phyloP scores from a whole-genome alignment of 2,797 vertebrate species.

The Rhinella marina region DNA sequence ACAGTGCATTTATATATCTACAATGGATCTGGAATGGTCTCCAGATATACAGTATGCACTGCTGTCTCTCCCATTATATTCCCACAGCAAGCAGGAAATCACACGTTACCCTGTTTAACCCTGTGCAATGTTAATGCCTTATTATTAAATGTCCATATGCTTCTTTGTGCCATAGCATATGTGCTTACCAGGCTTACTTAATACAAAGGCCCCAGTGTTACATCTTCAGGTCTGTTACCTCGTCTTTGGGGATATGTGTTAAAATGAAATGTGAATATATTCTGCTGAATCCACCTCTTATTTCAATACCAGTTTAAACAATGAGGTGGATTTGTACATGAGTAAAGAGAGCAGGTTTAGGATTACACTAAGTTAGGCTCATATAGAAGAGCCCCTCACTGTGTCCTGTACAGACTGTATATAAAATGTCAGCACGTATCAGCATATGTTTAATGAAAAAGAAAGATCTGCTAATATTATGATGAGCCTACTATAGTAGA shows the following conservation, averaged over 20 bases:
- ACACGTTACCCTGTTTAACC: slow-evolving; percentile 37
- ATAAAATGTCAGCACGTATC: not conserved
- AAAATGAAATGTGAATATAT: slow-evolving; percentile 21
- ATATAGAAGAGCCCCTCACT: not conserved
- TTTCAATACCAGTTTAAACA: slow-evolving; percentile 3
- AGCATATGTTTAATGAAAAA: not conserved
- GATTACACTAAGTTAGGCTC: not conserved
- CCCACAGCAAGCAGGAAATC: slow-evolving; percentile 24
- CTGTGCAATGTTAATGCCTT: slow-evolving; percentile 36
- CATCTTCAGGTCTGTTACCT: slow-evolving; percentile 20
- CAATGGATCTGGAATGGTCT: not conserved
- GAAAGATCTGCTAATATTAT: not conserved
- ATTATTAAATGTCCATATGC: slow-evolving; percentile 49
- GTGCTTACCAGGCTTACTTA: slow-evolving; percentile 37
- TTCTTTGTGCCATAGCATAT: slow-evolving; percentile 39
- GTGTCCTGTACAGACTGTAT: not conserved
- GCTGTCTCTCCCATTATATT: not conserved
- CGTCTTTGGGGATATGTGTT: slow-evolving; percentile 28
- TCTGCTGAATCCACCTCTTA: not conserved
- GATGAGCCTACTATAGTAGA: not conserved
- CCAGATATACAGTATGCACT: not conserved
- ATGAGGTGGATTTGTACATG: not conserved
- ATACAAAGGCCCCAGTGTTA: slow-evolving; percentile 23
- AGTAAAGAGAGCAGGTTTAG: slow-evolving; percentile 10
- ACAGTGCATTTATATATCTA: not conserved